These are phyloP conservation scores for Cololabis saira DNA, from an alignment of 2,113 vertebrate genomes.

Conservation along the genomic window DNA sequence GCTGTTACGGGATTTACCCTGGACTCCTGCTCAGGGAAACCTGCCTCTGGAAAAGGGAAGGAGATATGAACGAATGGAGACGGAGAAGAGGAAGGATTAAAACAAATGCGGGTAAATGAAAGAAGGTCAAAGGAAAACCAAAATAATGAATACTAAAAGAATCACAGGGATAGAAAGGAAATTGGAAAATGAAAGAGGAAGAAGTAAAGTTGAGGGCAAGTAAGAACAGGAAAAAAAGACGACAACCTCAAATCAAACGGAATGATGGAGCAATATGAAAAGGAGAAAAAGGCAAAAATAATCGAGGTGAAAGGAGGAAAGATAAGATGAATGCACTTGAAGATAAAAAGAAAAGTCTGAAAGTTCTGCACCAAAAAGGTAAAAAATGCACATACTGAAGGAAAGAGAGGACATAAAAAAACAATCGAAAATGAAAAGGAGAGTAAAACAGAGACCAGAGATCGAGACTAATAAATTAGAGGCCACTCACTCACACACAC, in stretches of 20 bases:
- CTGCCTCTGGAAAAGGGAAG: background rate
- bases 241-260: background rate
- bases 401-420: background rate
- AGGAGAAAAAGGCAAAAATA: background rate
- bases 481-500: slow-evolving; percentile 24
- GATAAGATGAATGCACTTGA: no score
- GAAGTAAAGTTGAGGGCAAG: background rate
- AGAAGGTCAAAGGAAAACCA: no score
- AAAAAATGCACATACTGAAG: background rate
- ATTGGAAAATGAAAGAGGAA: background rate
- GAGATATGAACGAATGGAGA: background rate
- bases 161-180: no score
- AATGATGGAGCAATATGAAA: background rate
- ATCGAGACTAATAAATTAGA: slow-evolving; percentile 41
- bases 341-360: background rate
- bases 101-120: no score
- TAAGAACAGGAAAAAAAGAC: background rate
- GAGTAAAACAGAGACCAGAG: slow-evolving; percentile 5
- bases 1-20: background rate
- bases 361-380: background rate
- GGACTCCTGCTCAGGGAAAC: background rate
- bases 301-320: background rate
- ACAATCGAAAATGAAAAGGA: background rate
- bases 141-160: no score
- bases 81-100: no score